Conservation (phyloP, 2,113 vertebrate genomes). For the Paramisgurnus dabryanus region DNA sequence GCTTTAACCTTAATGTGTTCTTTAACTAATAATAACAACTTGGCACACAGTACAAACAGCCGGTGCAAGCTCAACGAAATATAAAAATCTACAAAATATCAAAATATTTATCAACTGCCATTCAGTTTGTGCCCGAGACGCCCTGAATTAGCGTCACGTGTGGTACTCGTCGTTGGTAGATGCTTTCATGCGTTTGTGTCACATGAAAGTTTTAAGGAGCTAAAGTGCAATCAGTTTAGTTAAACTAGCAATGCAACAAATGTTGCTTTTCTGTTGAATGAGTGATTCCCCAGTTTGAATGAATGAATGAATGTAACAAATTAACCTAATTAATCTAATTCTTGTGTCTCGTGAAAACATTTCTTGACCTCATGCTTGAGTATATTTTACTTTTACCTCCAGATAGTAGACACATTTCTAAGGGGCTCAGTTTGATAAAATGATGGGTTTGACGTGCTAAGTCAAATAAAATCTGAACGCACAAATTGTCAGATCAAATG, state of each 20-base stretch:
- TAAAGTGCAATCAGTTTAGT: conserved; percentile 33
- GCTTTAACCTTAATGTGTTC: not conserved
- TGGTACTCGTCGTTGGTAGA: not conserved
- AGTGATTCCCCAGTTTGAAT: not conserved
- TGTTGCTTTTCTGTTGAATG: not conserved
- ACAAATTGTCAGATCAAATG: not conserved
- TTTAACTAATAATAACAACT: not conserved
- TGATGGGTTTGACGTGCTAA: conserved; percentile 1
- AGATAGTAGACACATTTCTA: conserved; percentile 5
- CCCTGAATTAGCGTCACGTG: not conserved
- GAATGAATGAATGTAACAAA: conserved; percentile 13
- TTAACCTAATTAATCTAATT: conserved; percentile 7
- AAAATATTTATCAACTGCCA: not conserved
- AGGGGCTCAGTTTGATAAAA: not conserved
- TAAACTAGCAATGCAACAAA: not conserved
- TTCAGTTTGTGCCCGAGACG: not conserved
- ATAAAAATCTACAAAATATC: not conserved
- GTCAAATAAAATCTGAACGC: not conserved
- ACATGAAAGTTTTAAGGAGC: not conserved
- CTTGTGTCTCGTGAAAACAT: not conserved
- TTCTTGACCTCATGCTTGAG: not conserved
- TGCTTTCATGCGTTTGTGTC: not conserved
- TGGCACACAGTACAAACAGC: not conserved
- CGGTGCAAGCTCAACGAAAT: not conserved
- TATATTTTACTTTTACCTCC: conserved; percentile 1